phyloP scores from a whole-genome alignment of 2,888 invertebrate species.

The Scaptodrosophila latifasciaeformis region DNA sequence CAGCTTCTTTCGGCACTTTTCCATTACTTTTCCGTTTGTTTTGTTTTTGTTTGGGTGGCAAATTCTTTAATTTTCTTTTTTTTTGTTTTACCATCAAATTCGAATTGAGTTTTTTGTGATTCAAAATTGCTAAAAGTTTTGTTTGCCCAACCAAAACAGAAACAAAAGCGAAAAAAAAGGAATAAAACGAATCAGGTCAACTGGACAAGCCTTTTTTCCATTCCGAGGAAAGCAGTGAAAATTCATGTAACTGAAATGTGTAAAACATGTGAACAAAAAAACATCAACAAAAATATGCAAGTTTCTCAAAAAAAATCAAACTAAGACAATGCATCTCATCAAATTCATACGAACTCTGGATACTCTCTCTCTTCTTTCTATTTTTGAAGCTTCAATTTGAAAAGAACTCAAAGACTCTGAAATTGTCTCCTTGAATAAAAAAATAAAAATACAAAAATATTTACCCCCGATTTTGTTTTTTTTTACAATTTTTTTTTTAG shows the following conservation, averaged over 20 bases:
- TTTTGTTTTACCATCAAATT: no score
- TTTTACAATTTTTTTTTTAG: no score
- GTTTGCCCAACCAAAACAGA: neutral
- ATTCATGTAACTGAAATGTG: slow-evolving; percentile 43
- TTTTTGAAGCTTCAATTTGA: no score
- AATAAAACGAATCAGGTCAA: slow-evolving; percentile 44
- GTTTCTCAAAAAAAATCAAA: neutral
- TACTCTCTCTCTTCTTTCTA: no score
- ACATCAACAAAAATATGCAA: slow-evolving; percentile 20
- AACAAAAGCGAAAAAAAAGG: neutral
- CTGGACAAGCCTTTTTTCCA: slow-evolving; percentile 56
- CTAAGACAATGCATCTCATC: no score
- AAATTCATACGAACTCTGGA: no score
- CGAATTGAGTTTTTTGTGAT: no score
- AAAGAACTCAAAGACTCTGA: no score
- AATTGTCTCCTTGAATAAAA: slow-evolving; percentile 3
- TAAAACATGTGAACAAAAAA: slow-evolving; percentile 44
- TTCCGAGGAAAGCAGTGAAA: slow-evolving; percentile 26
- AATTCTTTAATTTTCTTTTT: no score
- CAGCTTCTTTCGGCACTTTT: no score
- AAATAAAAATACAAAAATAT: neutral
- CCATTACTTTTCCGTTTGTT: no score
- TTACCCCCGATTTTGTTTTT: slow-evolving; percentile 5
- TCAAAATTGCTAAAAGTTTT: slow-evolving; percentile 28
- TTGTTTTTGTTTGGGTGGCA: no score